Evolutionary conservation across 2,888 invertebrate genomes (phyloP).

Genomic region (Drosophila yooni): DNA sequence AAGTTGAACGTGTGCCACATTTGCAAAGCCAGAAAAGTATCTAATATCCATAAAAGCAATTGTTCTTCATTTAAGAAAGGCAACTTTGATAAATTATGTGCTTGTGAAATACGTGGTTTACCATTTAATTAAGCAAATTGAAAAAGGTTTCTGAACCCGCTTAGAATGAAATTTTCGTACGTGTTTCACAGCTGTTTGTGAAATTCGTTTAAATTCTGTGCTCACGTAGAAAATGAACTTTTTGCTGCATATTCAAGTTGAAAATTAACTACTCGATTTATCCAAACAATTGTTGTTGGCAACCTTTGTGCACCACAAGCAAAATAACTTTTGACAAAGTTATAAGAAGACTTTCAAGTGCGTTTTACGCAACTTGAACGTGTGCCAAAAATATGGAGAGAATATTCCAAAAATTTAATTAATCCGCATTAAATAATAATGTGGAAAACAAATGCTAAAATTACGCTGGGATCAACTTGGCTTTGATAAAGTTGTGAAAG

Average conservation of each 20-base stretch:
- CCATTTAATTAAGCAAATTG: background rate
- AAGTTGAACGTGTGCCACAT: background rate
- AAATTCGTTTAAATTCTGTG: background rate
- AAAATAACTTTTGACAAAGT: background rate
- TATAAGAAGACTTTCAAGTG: background rate
- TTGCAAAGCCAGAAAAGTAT: background rate
- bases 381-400: background rate
- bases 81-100: background rate
- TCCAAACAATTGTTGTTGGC: background rate
- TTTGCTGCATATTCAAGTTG: background rate
- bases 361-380: background rate
- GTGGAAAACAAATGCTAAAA: background rate
- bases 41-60: background rate
- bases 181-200: background rate
- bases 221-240: constrained; percentile 6
- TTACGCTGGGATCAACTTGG: background rate
- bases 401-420: background rate
- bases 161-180: background rate
- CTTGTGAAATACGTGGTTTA: background rate
- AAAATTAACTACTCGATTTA: background rate
- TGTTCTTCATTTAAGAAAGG: background rate
- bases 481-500: background rate
- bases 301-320: background rate
- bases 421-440: background rate
- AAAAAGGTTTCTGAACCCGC: background rate